A percentile compares a stretch with the other conserved stretches of the same genome.
phyloP scores from a whole-genome alignment of 1,140 invertebrate species.

The Lycorma delicatula region DNA sequence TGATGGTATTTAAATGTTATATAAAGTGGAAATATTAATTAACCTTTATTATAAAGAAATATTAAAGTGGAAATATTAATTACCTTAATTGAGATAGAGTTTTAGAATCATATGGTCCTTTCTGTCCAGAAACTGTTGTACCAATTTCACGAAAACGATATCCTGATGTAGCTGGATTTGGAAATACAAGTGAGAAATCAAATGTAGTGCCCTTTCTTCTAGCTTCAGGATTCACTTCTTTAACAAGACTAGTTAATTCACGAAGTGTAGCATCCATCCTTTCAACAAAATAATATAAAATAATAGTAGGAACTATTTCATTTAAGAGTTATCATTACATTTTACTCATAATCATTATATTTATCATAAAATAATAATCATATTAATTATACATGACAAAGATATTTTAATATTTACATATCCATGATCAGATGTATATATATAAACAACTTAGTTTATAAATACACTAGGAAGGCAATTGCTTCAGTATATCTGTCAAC shows the following conservation, averaged over 20 bases:
- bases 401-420: no score
- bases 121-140: slow-evolving; percentile 82
- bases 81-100: slow-evolving; percentile 67
- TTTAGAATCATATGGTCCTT: slow-evolving; percentile 83
- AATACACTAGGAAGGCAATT: no score
- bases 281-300: neutral
- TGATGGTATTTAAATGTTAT: no score
- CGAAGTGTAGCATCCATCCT: slow-evolving; percentile 93
- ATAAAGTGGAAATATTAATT: no score
- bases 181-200: slow-evolving; percentile 92
- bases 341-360: no score
- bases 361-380: no score
- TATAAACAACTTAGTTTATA: no score
- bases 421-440: no score
- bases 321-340: no score
- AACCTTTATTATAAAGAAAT: no score
- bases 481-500: no score
- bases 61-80: slow-evolving; percentile 2
- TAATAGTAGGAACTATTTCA: neutral
- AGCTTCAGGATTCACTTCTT: slow-evolving; percentile 96
- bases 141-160: slow-evolving; percentile 92
- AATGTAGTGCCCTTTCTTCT: slow-evolving; percentile 94
- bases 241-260: slow-evolving; percentile 90
- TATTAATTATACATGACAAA: no score
- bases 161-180: slow-evolving; percentile 64